Base-by-base conservation (phyloP, 2,888 invertebrate species). In the Diachrysia chrysitis region DNA sequence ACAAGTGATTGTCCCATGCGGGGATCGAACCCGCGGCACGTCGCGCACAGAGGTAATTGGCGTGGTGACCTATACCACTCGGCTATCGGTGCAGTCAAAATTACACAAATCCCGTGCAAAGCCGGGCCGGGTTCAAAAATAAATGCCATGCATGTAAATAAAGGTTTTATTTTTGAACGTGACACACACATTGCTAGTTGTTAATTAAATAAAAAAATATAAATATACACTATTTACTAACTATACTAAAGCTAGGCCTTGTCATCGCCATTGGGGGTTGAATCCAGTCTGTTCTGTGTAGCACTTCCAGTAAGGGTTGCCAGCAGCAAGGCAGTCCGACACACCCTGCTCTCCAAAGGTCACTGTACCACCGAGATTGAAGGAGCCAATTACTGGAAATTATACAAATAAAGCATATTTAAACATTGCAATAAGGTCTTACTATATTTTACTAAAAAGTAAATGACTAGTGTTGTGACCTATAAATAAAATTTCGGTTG, bases 241-340 rank as follows among this genome's bases (percentile, higher is more conserved):
- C 25, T 51, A 53, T n/a, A n/a, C 7, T n/a, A n/a, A 29, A 0
- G n/a, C 3, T 42, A 25, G 16, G 17, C 17, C 16, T 55, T 29
- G n/a, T 72, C n/a, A 79, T 78, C 80, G 70, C 87, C 87, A 88
- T 21, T 81, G 64, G 1, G 87, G 86, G 58, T 89, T 87, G 48
- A 87, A 71, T 4, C 89, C 89, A 14, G 64, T 77, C 58, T 85
- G 86, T 76, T 89, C 89, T 0, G 84, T 81, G 42, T 84, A 85
- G 35, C 89, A 89, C 63, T 85, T 83, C 83, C 84, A 85, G 0
- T 68, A 69, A 0, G 81, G 69, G 37, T 87, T 86, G 0, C 89
- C 89, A 7, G 60, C 78, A 0, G 86, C 84, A 0, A 89, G 60
- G 51, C 88, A 90, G 19, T 84, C 85, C 1, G 81, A 61, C 0